Conservation (phyloP, 2,797 vertebrate genomes). For the Gymnopithys bicolor region DNA sequence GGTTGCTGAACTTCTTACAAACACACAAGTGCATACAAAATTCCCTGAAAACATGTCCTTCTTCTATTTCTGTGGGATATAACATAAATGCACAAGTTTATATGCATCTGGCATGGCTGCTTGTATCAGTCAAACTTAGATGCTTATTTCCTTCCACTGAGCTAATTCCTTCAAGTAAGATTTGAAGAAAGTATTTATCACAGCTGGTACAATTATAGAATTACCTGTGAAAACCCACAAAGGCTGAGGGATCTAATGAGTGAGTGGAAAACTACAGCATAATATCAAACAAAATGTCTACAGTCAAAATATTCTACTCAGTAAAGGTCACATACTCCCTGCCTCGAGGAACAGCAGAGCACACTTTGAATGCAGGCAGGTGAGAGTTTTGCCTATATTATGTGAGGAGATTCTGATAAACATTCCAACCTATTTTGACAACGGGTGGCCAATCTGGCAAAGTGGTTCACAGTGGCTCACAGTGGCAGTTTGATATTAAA, state of each 20-base stretch:
- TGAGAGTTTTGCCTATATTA: background rate
- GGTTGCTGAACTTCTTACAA: background rate
- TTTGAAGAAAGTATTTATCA: conserved; percentile 13
- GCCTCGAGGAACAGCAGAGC: background rate
- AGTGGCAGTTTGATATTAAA: background rate
- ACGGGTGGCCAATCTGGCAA: background rate
- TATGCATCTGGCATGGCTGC: background rate
- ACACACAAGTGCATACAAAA: background rate
- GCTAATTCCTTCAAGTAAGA: background rate
- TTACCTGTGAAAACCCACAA: conserved; percentile 1
- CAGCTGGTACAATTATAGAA: conserved; percentile 27
- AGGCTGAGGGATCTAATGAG: background rate
- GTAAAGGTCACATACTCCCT: background rate
- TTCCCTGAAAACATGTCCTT: background rate
- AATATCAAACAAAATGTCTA: background rate
- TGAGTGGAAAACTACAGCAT: background rate
- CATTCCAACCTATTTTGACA: background rate
- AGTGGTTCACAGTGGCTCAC: background rate
- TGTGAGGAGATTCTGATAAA: background rate
- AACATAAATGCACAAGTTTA: background rate
- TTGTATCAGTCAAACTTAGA: background rate
- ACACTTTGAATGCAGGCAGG: background rate
- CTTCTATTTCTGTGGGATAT: background rate
- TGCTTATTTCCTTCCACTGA: background rate
- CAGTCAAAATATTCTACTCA: background rate